Conservation (phyloP, 2,888 invertebrate genomes). For the Drosophila vallismaia region DNA sequence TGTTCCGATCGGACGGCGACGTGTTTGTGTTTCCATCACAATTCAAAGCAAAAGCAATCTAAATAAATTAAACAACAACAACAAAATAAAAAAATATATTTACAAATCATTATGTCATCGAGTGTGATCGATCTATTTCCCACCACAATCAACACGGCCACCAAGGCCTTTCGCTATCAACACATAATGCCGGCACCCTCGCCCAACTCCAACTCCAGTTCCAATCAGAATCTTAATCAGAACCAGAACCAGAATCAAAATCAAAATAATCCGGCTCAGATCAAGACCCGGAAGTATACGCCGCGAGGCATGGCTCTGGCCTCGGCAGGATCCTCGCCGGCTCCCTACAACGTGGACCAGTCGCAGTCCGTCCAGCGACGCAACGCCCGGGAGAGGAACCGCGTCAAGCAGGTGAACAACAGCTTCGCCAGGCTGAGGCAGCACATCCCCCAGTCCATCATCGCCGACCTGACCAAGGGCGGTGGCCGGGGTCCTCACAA, state of each 20-base stretch:
- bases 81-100: background rate
- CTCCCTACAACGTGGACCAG: constrained; percentile 85
- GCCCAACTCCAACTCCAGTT: constrained; percentile 30
- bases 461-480: constrained; percentile 88
- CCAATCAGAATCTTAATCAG: constrained; percentile 10
- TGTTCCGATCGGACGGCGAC: constrained; percentile 12
- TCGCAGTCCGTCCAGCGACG: constrained; percentile 94
- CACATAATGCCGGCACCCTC: constrained; percentile 71
- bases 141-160: constrained; percentile 57
- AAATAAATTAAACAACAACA: background rate
- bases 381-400: constrained; percentile 96
- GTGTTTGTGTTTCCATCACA: constrained; percentile 38
- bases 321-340: constrained; percentile 28
- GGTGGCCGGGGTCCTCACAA: constrained; percentile 91
- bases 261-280: constrained; percentile 84
- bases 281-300: constrained; percentile 88
- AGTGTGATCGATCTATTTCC: constrained; percentile 56
- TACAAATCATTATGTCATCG: constrained; percentile 37
- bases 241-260: background rate
- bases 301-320: constrained; percentile 85
- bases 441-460: constrained; percentile 93
- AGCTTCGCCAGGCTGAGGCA: constrained; percentile 95
- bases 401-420: constrained; percentile 97
- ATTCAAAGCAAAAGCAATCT: background rate
- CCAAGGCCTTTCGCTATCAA: constrained; percentile 78